These are phyloP conservation scores for Gopherus flavomarginatus DNA, from an alignment of 2,113 vertebrate species.

Conservation along the genomic window DNA sequence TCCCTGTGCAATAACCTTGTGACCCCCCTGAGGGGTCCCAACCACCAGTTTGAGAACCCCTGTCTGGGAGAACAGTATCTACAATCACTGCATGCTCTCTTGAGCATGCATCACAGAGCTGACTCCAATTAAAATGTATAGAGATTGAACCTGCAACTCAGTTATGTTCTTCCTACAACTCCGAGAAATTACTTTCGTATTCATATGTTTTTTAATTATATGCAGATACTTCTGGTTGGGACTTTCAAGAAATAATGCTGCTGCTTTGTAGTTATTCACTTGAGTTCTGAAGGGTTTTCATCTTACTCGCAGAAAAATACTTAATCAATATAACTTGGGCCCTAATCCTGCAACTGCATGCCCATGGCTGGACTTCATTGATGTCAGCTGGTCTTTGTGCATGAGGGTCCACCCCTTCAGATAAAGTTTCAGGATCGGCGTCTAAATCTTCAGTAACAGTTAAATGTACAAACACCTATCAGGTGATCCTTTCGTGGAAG, in stretches of 20 bases:
- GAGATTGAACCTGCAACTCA: accelerated
- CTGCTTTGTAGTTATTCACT: background rate
- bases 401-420: background rate
- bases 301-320: accelerated
- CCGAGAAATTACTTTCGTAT: accelerated
- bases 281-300: background rate
- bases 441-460: accelerated
- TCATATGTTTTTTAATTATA: accelerated
- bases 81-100: background rate
- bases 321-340: accelerated
- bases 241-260: accelerated
- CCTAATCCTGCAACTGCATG: accelerated
- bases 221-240: accelerated
- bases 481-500: background rate
- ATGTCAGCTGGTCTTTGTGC: background rate
- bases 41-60: too few relatives aligned
- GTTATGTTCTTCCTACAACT: accelerated
- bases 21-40: too few relatives aligned
- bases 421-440: background rate
- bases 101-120: background rate
- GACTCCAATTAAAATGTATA: accelerated
- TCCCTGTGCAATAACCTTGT: too few relatives aligned
- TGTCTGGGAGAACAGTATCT: background rate
- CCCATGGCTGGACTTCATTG: accelerated
- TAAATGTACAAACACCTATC: accelerated